Evolutionary conservation across 2,113 vertebrate genomes (phyloP).

Genomic region (Rhombomys opimus): DNA sequence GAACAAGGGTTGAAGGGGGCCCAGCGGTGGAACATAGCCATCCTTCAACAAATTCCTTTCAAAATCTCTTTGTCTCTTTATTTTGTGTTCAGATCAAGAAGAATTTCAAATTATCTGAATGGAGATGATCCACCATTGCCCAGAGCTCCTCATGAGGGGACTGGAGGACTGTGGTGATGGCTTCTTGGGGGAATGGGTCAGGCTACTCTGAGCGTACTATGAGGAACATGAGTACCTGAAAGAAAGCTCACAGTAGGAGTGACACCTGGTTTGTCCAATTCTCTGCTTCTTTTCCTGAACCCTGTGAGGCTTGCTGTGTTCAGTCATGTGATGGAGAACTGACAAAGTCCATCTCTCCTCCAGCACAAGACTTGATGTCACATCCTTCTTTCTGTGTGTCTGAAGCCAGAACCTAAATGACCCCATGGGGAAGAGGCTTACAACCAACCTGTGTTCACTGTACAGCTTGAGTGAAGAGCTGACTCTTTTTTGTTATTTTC

Average conservation of each 20-base stretch:
- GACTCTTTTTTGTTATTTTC: neutral
- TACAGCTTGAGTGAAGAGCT: neutral
- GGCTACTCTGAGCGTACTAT: neutral
- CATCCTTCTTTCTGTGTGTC: neutral
- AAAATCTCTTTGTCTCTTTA: neutral
- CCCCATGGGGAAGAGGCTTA: neutral
- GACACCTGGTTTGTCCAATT: too few species aligned
- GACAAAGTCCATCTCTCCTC: neutral
- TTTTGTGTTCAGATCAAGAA: neutral
- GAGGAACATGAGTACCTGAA: too few species aligned
- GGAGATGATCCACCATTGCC: neutral
- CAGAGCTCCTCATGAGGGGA: neutral
- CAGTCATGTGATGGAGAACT: neutral
- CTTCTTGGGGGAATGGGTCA: neutral
- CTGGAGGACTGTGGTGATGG: neutral
- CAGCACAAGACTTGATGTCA: neutral
- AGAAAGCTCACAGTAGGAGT: neutral
- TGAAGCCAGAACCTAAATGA: neutral
- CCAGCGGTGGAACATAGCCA: neutral
- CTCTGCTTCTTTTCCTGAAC: neutral
- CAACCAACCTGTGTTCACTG: too few species aligned
- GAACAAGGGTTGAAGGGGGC: neutral
- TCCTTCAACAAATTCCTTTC: fast-evolving
- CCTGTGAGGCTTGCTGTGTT: neutral
- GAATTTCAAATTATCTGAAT: neutral